A percentile compares a stretch with the other conserved stretches of the same genome.
phyloP scores from a whole-genome alignment of 2,797 vertebrate species.

The Lagocephalus sceleratus region DNA sequence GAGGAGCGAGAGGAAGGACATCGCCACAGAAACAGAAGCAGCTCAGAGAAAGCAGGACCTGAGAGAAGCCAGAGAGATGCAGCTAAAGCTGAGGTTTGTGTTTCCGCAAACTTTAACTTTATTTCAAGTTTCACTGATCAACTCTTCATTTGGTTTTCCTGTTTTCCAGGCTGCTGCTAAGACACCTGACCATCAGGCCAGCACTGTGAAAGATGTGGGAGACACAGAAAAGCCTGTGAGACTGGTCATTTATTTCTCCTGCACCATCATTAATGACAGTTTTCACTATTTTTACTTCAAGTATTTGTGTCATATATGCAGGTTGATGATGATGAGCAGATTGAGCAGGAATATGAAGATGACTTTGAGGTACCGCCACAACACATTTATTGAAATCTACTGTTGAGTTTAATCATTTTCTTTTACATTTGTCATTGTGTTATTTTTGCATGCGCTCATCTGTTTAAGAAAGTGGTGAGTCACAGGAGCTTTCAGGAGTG shows the following conservation, averaged over 20 bases:
- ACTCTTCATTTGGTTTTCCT: constrained; percentile 4
- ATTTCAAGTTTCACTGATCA: neutral
- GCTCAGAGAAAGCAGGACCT: constrained; percentile 28
- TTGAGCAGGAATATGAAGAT: constrained; percentile 80
- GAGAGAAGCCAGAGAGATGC: constrained; percentile 27
- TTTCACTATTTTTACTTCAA: neutral
- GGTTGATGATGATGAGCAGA: constrained; percentile 49
- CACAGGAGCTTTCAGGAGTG: neutral
- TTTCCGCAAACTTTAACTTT: neutral
- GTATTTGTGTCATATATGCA: constrained; percentile 50
- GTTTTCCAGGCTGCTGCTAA: constrained; percentile 44
- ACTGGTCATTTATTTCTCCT: constrained; percentile 1
- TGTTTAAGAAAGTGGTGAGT: constrained; percentile 72
- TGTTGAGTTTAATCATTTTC: neutral
- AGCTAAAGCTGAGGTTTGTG: constrained; percentile 47
- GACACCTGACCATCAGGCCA: constrained; percentile 21
- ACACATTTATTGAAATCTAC: neutral
- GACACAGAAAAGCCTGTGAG: constrained; percentile 52
- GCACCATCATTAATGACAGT: no score
- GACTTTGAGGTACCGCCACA: constrained; percentile 87
- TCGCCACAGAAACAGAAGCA: constrained; percentile 26
- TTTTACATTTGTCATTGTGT: constrained; percentile 10
- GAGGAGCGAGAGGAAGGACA: constrained; percentile 43
- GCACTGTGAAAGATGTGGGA: constrained; percentile 21
- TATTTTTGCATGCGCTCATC: constrained; percentile 59